phyloP scores from a whole-genome alignment of 2,888 invertebrate species.

The Crepidodera aurea region DNA sequence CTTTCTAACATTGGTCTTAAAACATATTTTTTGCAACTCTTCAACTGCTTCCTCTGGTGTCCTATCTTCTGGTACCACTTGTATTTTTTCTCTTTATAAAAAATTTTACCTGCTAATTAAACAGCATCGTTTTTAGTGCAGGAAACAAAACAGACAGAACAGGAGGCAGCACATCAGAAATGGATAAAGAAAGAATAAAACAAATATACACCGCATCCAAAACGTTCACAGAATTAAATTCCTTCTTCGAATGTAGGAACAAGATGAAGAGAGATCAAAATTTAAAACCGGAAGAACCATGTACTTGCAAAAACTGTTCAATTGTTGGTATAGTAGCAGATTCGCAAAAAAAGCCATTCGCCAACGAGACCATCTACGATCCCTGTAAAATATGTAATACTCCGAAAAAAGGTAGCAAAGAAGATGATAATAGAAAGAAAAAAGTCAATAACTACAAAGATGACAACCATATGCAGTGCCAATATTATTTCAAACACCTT shows the following conservation, averaged over 20 bases:
- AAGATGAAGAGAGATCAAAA: conserved; percentile 39
- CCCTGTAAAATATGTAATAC: conserved; percentile 1
- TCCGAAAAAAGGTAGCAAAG: conserved; percentile 10
- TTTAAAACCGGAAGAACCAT: conserved; percentile 51
- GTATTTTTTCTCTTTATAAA: too few species aligned
- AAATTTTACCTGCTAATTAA: neutral
- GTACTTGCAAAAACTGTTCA: conserved; percentile 58
- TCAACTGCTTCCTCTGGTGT: too few species aligned
- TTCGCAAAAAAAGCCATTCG: conserved; percentile 57
- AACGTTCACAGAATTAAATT: conserved; percentile 47
- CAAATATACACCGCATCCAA: conserved; percentile 54
- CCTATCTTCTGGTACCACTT: too few species aligned
- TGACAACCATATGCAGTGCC: conserved; percentile 41
- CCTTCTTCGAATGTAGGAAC: conserved; percentile 51
- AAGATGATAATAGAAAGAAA: conserved; percentile 13
- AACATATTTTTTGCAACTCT: too few species aligned
- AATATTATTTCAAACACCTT: conserved; percentile 46
- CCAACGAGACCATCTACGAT: conserved; percentile 42
- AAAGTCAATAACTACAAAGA: conserved; percentile 17
- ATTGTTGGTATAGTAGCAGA: conserved; percentile 56
- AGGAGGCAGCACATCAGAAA: neutral
- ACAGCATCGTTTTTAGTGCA: neutral
- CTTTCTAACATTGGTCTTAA: too few species aligned
- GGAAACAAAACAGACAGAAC: neutral
- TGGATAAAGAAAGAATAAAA: conserved; percentile 35